Evolutionary conservation across 2,113 vertebrate genomes (phyloP), one percentile per base, ranked within the genome.

Genomic region (Pluvialis apricaria): DNA sequence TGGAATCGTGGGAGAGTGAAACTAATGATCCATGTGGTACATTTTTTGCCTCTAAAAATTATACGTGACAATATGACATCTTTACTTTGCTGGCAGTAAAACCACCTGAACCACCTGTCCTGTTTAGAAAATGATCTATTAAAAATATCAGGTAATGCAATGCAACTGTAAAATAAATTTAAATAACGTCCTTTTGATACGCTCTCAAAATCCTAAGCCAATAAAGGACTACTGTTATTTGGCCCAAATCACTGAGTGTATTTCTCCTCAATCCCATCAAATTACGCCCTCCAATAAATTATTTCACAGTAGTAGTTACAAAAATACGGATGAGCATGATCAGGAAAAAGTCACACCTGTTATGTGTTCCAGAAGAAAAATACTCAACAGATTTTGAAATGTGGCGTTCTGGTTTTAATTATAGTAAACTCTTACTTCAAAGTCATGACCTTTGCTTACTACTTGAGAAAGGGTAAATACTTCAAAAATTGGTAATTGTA

Each of bases 21-120:
- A 90, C 71, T 96, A 90, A 97, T 95, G 91, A 95, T 80, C 81
- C 4, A 2, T 75, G 71, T 42, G 91, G 88, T 89, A 45, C 20
- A 9, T 54, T 75, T 93, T 92, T 96, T 65, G 81, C 95, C 92
- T 94, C 58, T 86, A 85, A 84, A 95, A 94, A 79, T 93, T n/a
- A 4, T 45, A 45, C 54, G 49, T 89, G 95, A 65, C 69, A 79
- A 84, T 90, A 55, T 66, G 89, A 88, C 31, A 78, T 79, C 94
- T 82, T 80, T 66, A 22, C 69, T 88, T 88, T 90, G 38, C 51
- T 91, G 84, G 79, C 92, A 79, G 47, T 42, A 87, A 86, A 94
- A 15, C 68, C 93, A 82, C 62, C 85, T 87, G 71, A 94, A 15
- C 68, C 93, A 82, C 62, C 85, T 87, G 71, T 71, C 81, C 91